Conservation (phyloP, 2,888 invertebrate species). For the Amaurobius ferox region DNA sequence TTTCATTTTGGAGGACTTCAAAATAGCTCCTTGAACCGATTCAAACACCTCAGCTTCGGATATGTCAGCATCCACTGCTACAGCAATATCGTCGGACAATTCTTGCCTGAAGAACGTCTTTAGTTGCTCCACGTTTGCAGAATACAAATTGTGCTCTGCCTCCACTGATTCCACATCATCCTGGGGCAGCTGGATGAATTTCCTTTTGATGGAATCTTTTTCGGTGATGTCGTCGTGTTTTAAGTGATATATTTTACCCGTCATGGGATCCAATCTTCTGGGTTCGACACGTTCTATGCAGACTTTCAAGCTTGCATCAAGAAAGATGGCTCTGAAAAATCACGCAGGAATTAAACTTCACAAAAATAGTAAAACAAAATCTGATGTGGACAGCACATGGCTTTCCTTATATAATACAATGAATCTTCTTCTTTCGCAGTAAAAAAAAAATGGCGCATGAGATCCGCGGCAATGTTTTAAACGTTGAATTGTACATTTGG, state of each 20-base stretch:
- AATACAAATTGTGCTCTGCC: slow-evolving; percentile 16
- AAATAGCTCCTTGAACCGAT: slow-evolving; percentile 25
- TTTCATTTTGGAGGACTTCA: slow-evolving; percentile 23
- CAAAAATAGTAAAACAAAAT: neutral
- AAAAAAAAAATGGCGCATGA: too few species aligned
- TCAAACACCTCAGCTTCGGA: slow-evolving; percentile 18
- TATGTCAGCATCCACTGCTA: slow-evolving; percentile 25
- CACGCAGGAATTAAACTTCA: too few species aligned
- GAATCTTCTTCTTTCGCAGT: too few species aligned
- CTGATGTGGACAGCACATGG: too few species aligned
- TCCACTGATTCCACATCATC: slow-evolving; percentile 34
- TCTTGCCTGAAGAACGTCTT: slow-evolving; percentile 5
- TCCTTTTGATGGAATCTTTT: neutral
- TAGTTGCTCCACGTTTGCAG: neutral
- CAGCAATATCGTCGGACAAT: slow-evolving; percentile 13
- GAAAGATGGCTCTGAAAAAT: slow-evolving; percentile 34
- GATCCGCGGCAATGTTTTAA: too few species aligned
- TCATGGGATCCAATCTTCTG: slow-evolving; percentile 18
- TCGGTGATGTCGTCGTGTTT: neutral
- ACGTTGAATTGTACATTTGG: too few species aligned
- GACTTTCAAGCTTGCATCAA: slow-evolving; percentile 1
- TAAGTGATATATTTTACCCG: slow-evolving; percentile 33
- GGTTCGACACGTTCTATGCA: slow-evolving; percentile 44
- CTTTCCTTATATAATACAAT: too few species aligned
- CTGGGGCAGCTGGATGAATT: slow-evolving; percentile 41